These are phyloP conservation scores for Tonatia bakeri DNA, from an alignment of 2,113 vertebrate species.

Conservation along the genomic window DNA sequence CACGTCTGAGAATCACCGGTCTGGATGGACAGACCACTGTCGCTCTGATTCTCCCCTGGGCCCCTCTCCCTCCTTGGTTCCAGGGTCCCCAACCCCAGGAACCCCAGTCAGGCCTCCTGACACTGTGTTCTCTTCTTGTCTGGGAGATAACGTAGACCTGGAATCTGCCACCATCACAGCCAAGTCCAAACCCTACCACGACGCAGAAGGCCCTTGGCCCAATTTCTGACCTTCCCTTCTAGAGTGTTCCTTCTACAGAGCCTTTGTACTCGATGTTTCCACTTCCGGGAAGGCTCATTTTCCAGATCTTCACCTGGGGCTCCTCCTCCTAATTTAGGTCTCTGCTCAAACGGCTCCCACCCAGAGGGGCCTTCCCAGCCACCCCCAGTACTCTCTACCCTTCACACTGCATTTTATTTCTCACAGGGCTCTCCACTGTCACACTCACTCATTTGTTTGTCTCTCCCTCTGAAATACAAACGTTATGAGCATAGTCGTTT, in stretches of 20 bases:
- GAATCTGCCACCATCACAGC: neutral
- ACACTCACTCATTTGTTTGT: neutral
- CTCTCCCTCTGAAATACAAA: neutral
- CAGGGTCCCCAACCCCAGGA: neutral
- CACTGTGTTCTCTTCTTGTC: neutral
- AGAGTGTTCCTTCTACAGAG: neutral
- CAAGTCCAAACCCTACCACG: neutral
- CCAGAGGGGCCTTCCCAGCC: neutral
- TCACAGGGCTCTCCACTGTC: neutral
- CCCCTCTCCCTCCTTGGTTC: neutral
- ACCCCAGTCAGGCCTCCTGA: neutral
- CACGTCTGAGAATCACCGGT: neutral
- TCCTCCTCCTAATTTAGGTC: neutral
- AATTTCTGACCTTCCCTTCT: neutral
- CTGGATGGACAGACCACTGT: neutral
- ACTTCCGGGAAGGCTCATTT: neutral
- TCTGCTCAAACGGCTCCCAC: neutral
- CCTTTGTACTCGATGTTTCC: neutral
- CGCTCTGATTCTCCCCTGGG: too few species aligned
- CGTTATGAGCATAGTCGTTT: neutral
- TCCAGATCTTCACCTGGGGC: neutral
- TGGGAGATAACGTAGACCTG: neutral
- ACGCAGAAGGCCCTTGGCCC: neutral
- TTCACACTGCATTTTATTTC: neutral
- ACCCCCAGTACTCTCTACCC: fast-evolving